Evolutionary conservation across 2,888 invertebrate genomes (phyloP).

Genomic region (Xylota sylvarum): DNA sequence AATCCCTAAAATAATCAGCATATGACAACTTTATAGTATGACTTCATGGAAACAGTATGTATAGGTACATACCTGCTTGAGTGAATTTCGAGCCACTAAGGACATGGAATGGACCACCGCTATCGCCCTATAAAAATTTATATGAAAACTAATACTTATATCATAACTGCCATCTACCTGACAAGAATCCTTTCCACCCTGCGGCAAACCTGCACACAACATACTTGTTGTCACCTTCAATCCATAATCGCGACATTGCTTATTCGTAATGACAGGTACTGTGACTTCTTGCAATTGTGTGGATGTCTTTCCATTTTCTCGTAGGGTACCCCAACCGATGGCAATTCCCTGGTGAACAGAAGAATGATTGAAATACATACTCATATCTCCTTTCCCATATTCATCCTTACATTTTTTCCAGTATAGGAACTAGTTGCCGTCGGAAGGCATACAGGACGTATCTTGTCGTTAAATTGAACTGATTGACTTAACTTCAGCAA

Average conservation of each 20-base stretch:
- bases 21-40: no score
- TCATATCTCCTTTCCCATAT: neutral
- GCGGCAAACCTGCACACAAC: constrained; percentile 59
- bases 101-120: constrained; percentile 71
- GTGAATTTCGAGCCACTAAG: constrained; percentile 51
- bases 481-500: constrained; percentile 61
- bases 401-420: constrained; percentile 67
- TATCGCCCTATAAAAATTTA: constrained; percentile 51
- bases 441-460: constrained; percentile 76
- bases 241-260: constrained; percentile 62
- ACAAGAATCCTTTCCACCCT: constrained; percentile 74
- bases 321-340: constrained; percentile 74
- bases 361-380: neutral
- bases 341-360: constrained; percentile 60
- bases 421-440: constrained; percentile 24
- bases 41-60: neutral
- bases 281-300: constrained; percentile 66
- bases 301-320: constrained; percentile 54
- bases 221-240: constrained; percentile 48
- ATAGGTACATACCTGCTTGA: constrained; percentile 42
- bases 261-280: constrained; percentile 74
- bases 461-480: constrained; percentile 64
- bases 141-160: neutral
- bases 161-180: constrained; percentile 49
- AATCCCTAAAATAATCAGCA: constrained; percentile 60